Evolutionary conservation across 2,113 vertebrate species (phyloP), one percentile per base, ranked within the genome.

Genomic region (Oryzias woworae): DNA sequence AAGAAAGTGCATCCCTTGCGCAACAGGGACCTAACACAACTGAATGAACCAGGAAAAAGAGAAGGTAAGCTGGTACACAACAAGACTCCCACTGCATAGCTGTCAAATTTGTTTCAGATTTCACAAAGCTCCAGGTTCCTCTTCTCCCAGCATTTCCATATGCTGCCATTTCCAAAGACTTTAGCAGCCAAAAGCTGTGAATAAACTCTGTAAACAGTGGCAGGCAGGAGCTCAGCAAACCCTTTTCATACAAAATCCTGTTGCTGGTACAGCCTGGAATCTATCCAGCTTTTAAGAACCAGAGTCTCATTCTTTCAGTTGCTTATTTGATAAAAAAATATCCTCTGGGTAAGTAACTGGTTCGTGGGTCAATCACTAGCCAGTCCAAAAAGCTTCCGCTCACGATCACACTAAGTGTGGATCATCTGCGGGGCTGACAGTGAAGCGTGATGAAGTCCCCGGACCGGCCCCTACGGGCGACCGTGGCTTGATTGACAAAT

Each of bases 361-460:
- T 86, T 85, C 73, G 85, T 64, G 70, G 78, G 57, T 75, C 56
- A 74, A 81, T 80, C 81, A 68, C 42, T 62, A 77, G 77, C 76
- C 68, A 71, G 71, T 85, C 73, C 80, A 41, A 75, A 73, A 75
- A 69, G 74, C 56, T 83, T 79, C 54, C 51, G 65, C 73, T 85
- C 57, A 45, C 24, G 56, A 66, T 92, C 89, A 92, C 84, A 84
- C 88, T 74, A 88, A 72, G 75, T 92, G 92, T 36, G 94, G 94
- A 80, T 96, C 95, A 23, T 94, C 86, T 59, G 95, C 95, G 42
- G 95, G 95, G 70, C 94, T 95, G 86, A 96, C 94, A 22, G 95
- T 95, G 86, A 96, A 95, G 80, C 95, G 94, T 2, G 95, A 96
- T 77, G 95, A 92, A 66, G 92, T 90, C 87, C 94, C 81, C 13